Conservation (phyloP, 1,140 invertebrate genomes). For the Pseudobourletiella spinata region DNA sequence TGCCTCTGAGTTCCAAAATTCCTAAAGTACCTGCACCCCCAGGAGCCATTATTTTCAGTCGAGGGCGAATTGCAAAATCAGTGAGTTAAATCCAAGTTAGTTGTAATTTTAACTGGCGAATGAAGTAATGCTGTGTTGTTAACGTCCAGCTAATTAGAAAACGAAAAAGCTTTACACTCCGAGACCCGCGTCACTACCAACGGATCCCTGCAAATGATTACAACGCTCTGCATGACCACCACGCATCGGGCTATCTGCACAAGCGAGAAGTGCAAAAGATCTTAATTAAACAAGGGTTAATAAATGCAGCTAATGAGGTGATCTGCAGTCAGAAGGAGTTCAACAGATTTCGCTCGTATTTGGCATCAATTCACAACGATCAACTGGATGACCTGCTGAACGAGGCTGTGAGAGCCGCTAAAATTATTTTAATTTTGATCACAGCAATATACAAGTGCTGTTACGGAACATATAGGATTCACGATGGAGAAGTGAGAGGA, state of each 20-base stretch:
- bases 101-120: background rate
- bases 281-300: slow-evolving; percentile 3
- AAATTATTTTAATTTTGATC: background rate
- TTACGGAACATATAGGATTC: background rate
- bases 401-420: background rate
- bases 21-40: slow-evolving; percentile 1
- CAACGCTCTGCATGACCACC: slow-evolving; percentile 11
- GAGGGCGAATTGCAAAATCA: background rate
- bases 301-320: background rate
- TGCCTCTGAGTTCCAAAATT: background rate
- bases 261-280: background rate
- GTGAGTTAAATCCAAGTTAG: background rate
- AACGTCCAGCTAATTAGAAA: background rate
- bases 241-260: background rate
- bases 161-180: background rate
- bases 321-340: slow-evolving; percentile 1
- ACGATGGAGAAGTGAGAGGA: background rate
- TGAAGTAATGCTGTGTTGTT: background rate
- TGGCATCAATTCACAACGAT: background rate
- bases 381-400: background rate
- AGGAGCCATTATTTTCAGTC: background rate
- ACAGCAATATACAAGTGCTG: background rate
- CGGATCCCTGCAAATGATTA: background rate
- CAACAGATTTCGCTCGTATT: background rate
- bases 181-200: background rate